Base-by-base conservation (phyloP, 2,797 vertebrate genomes). In the Sparidentex hasta region DNA sequence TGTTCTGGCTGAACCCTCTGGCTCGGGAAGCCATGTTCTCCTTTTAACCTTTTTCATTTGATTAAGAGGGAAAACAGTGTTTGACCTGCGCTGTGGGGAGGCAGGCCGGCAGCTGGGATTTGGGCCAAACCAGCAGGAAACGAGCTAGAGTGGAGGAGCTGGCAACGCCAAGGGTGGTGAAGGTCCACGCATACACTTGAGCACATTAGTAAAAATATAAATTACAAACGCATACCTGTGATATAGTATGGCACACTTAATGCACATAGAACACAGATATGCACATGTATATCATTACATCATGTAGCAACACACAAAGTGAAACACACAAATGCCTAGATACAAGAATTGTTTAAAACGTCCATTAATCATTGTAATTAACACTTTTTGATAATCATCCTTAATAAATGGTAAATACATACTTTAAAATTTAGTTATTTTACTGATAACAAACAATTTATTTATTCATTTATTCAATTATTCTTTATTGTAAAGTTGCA, bases 31-130 rank as follows among this genome's bases (percentile, higher is more conserved):
- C 83, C 71, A 56, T 85, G 87, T 88, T 90, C 87, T 89, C 82
- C 70, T 85, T 92, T 91, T 88, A 89, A 90, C 92, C 87, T 92
- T 92, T 90, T 90, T 80, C 78, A 83, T 90, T 87, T 89, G 87
- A 92, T 91, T 86, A 92, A 87, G 61, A 89, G 82, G 85, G 73
- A 86, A 91, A 92, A 83, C 80, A 82, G 76, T 80, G 81, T 86
- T 82, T 88, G 87, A 89, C 87, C 88, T 74, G 55, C 56, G 6
- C 82, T 64, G 80, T 41, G 52, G 87, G 88, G 76, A 75, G 80
- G 69, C 56, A 8, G 66, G 67, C 59, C 8, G 44, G 81, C 84
- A 85, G 89, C 87, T 90, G 89, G 88, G 90, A 85, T 78, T 81
- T 73, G 69, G 78, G 85, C 90, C 88, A 88, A 84, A 90, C 79